Evolutionary conservation across 2,113 vertebrate species (phyloP).

Genomic region (Rhinoderma darwinii): DNA sequence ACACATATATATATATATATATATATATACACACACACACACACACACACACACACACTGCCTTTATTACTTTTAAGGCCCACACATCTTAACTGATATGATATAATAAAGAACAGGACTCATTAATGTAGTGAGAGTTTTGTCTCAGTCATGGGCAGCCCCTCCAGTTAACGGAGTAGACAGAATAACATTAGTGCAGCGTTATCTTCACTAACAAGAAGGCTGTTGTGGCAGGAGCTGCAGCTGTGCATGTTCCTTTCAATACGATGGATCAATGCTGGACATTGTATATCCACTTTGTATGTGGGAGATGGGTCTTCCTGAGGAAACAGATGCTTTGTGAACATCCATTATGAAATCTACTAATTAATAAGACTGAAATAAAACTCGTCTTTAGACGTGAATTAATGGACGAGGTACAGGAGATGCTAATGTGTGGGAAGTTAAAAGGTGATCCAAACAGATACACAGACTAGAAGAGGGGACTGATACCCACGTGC

Average conservation of each 20-base stretch:
- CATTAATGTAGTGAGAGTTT: slow-evolving; percentile 21
- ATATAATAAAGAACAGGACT: slow-evolving; percentile 39
- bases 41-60: not conserved
- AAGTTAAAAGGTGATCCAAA: slow-evolving; percentile 47
- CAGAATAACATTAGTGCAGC: slow-evolving; percentile 49
- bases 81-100: slow-evolving; percentile 34
- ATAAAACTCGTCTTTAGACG: slow-evolving; percentile 49
- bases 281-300: slow-evolving; percentile 52
- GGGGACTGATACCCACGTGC: not conserved
- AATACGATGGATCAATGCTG: slow-evolving; percentile 50
- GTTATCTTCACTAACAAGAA: slow-evolving; percentile 54
- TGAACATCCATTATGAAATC: slow-evolving; percentile 42
- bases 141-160: slow-evolving; percentile 14
- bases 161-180: not conserved
- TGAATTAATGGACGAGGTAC: slow-evolving; percentile 31
- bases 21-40: too few species aligned
- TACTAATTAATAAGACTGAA: slow-evolving; percentile 54
- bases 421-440: slow-evolving; percentile 51
- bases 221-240: slow-evolving; percentile 44
- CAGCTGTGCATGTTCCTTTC: slow-evolving; percentile 49
- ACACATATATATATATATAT: too few species aligned
- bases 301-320: slow-evolving; percentile 60
- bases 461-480: slow-evolving; percentile 27
- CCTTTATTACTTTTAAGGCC: not conserved
- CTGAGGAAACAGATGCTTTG: slow-evolving; percentile 60